Base-by-base conservation (phyloP, 1,140 invertebrate genomes). In the Hycleus cichorii region DNA sequence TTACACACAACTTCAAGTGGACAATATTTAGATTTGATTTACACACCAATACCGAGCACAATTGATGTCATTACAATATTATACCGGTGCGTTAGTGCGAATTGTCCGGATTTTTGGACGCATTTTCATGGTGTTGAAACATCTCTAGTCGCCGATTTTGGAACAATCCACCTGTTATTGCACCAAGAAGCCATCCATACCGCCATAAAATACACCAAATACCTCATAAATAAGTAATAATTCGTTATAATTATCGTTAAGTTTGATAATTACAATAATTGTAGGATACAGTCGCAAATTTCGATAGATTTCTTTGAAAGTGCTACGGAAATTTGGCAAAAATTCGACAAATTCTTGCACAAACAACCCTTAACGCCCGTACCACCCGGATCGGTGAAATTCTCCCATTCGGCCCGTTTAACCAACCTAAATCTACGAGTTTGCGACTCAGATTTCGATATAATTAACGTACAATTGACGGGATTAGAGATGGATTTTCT, bases 121-220 rank as follows among this genome's bases (percentile, higher is more conserved):
- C 84, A 89, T 64, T 93, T 91, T 66, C 86, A 89, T 68, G 87
- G 82, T 69, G 87, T 91, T 18, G 89, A 91, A 70, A 86, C 89
- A 64, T 88, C 86, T 1, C 69, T 90, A 42, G 83, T 90, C 9
- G 71, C 89, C 0, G 87, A 90, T 66, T 76, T 89, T 47, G 81
- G 84, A 1, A 66, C 64, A 24, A 58, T 90, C 1, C 75, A 82
- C 46, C 59, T 91, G 4, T 76, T 86, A 8, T 81, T 90, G 58
- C 87, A 91, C 69, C 81, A 85, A 63, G 83, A 85, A 52, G 86
- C 88, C 3, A 77, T 91, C 57, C 77, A 85, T 48, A 87, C 86
- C 18, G 75, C 91, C 6, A 79, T 83, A 58, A 81, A 85, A 67
- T 86, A 84, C 64, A 63, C 81, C 2, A 76, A 78, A 59, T 79